Evolutionary conservation across 2,113 vertebrate species (phyloP), one percentile per base, ranked within the genome.

Genomic region (Pampusana beccarii): DNA sequence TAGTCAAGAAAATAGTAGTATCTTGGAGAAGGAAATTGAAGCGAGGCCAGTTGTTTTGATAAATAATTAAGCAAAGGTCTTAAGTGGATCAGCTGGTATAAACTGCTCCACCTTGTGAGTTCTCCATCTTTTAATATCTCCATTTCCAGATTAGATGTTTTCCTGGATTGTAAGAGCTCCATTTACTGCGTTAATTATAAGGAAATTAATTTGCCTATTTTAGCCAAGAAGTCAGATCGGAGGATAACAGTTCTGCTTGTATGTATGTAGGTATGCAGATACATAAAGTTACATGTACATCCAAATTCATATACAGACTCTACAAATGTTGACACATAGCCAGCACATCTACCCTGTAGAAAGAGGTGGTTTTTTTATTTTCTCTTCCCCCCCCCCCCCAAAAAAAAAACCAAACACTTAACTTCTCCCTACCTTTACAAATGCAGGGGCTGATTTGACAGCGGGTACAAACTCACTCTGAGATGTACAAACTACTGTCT

Each of bases 221-320:
- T 64, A 75, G 7, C n/a, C 17, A 67, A n/a, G 17, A 65, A 73
- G n/a, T 78, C 31, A 15, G 44, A 83, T 66, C 11, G 28, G 42
- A 31, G 31, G 42, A 31, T 60, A 46, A 9, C 2, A 66, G 10
- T 79, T 92, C 58, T 65, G 16, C 17, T 4, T 69, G 5, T 14
- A 1, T 74, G 0, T 70, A 5, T 51, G 13, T 42, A 51, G 15
- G 3, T 28, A 38, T 26, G 28, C 38, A 36, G 15, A 28, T 64
- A 53, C 20, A 23, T 38, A 26, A 69, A 60, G 38, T 40, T 12
- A 4, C 28, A 3, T 26, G 3, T 69, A 20, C 9, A 57, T 89
- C 23, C 34, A 51, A 26, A 50, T 62, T 53, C 0, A 0, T 48
- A 14, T 44, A 4, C 34, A 50, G 23, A 13, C 17, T 66, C 4